Conservation (phyloP, 2,888 invertebrate species). For the Scelioninae gen. 2 region DNA sequence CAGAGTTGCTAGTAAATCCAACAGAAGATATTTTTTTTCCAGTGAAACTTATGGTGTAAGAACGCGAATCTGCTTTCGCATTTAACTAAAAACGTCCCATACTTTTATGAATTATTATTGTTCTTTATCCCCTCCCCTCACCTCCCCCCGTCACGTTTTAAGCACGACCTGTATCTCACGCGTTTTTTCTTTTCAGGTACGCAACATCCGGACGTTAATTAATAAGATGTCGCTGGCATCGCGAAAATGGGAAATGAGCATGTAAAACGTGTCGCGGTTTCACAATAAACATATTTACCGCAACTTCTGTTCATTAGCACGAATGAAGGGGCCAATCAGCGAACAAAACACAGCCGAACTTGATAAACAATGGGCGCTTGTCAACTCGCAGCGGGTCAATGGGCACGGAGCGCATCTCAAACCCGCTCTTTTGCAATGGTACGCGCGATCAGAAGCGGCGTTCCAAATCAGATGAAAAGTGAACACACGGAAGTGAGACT, state of each 20-base stretch:
- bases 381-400: constrained; percentile 46
- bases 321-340: constrained; percentile 39
- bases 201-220: constrained; percentile 4
- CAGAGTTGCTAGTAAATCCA: too few relatives aligned
- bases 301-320: constrained; percentile 35
- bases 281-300: constrained; percentile 28
- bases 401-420: constrained; percentile 31
- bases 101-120: too few relatives aligned
- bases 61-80: too few relatives aligned
- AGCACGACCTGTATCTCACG: too few relatives aligned
- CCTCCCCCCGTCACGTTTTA: too few relatives aligned
- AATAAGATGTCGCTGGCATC: not conserved
- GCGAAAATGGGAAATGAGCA: constrained; percentile 6
- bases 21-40: too few relatives aligned
- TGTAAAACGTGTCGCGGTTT: constrained; percentile 11
- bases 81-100: too few relatives aligned
- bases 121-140: too few relatives aligned
- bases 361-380: constrained; percentile 44
- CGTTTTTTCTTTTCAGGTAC: not conserved
- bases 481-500: constrained; percentile 19
- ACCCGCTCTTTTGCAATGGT: constrained; percentile 35
- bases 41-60: too few relatives aligned
- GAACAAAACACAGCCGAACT: constrained; percentile 46
- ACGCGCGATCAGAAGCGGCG: constrained; percentile 26
- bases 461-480: constrained; percentile 21